Percentiles rank a stretch among this genome's conserved stretches.
Conservation (phyloP, 1,140 invertebrate species). For the Trichogramma pretiosum region DNA sequence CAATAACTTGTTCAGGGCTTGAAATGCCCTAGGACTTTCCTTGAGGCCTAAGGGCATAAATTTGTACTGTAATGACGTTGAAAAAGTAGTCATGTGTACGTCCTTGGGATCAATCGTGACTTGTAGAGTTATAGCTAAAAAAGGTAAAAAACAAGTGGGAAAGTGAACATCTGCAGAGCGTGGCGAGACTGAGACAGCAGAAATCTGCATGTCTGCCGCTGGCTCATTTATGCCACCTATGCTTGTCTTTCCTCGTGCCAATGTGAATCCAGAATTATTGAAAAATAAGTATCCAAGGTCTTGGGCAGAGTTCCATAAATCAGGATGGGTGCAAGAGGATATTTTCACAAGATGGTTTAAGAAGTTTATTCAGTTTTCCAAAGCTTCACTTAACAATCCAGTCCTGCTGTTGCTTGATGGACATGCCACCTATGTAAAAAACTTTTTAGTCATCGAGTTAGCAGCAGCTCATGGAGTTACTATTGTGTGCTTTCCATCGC, state of each 20-base stretch:
- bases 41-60: no score
- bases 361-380: no score
- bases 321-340: constrained; percentile 7
- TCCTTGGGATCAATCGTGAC: no score
- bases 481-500: constrained; percentile 31
- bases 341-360: constrained; percentile 25
- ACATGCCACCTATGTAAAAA: not conserved
- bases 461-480: constrained; percentile 10
- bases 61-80: no score
- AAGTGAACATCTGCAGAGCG: constrained; percentile 26
- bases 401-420: no score
- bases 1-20: no score
- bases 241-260: constrained; percentile 32
- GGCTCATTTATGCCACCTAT: constrained; percentile 32
- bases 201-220: constrained; percentile 34
- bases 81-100: constrained; percentile 2
- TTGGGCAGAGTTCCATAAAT: constrained; percentile 9
- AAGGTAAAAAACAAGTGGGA: constrained; percentile 25
- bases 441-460: not conserved
- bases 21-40: no score
- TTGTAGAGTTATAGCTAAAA: constrained; percentile 7
- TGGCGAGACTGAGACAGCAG: constrained; percentile 31
- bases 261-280: constrained; percentile 27
- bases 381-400: constrained; percentile 10
- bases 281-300: constrained; percentile 20